Evolutionary conservation across 2,113 vertebrate genomes (phyloP), one percentile per base, ranked within the genome.

Genomic region (Cebidichthys violaceus): DNA sequence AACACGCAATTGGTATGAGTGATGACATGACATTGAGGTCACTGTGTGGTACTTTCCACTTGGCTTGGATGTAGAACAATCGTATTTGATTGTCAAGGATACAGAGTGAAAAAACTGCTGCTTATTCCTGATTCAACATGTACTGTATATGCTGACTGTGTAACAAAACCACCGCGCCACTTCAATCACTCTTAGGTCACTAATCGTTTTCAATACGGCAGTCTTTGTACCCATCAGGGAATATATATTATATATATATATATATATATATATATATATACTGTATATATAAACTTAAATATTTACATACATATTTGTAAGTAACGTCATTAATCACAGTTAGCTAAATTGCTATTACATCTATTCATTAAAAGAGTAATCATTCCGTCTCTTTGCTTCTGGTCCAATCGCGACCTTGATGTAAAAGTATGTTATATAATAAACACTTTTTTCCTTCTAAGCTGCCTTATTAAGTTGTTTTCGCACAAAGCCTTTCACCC

Each of bases 401-500:
- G 4, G 15, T 72, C 70, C 7, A 4, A 24, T 33, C 1, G 2
- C 17, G 39, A 17, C 43, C 39, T 14, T 65, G 20, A 37, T 31
- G 17, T 11, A 4, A 18, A 13, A 54, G 33, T 43, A 24, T 43
- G 31, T 64, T 9, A 20, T 3, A 24, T n/a, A 13, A n/a, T 20
- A 64, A 7, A 13, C 2, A 5, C 22, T 65, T 2, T 55, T 35
- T 54, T 27, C 4, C 39, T 8, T 57, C 31, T 1, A 24, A 24
- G 47, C 50, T 39, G 68, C 62, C 59, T 78, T 64, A 41, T 72
- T 81, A 65, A 41, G 37, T 66, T 54, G 77, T 72, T 88, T 81
- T 31, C 75, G 57, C n/a, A 75, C 8, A 24, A 71, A 78, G 52
- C 61, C 35, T 70, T 76, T 70, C 13, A 78, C 70, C 62, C 13